A percentile compares a stretch with the other conserved stretches of the same genome.
phyloP scores from a whole-genome alignment of 2,113 vertebrate species.

The Embiotoca jacksoni region DNA sequence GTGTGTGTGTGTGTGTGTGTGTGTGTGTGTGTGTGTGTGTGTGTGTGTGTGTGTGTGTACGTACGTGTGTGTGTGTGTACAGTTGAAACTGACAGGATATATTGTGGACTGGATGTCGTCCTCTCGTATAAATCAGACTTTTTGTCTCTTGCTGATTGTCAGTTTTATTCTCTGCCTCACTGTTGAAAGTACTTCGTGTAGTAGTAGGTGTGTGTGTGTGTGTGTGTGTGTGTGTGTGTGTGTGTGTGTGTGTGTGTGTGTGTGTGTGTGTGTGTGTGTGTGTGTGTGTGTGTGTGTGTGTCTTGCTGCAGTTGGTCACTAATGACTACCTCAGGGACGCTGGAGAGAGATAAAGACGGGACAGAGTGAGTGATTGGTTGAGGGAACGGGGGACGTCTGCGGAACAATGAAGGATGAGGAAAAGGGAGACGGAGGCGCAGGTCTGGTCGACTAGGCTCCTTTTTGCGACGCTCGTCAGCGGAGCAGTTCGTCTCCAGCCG shows the following conservation, averaged over 20 bases:
- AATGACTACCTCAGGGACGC: slow-evolving; percentile 65
- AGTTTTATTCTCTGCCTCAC: slow-evolving; percentile 14
- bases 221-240: background rate
- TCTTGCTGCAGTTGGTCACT: slow-evolving; percentile 37
- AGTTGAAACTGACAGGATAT: too few relatives aligned
- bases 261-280: background rate
- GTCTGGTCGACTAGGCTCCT: background rate
- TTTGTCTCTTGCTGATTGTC: slow-evolving; percentile 6
- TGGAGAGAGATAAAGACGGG: slow-evolving; percentile 8
- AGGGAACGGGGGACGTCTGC: slow-evolving; percentile 4
- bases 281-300: background rate
- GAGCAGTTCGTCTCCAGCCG: slow-evolving; percentile 8
- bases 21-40: too few relatives aligned
- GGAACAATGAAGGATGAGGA: background rate
- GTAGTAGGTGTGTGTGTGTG: background rate
- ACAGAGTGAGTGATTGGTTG: background rate
- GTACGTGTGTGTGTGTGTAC: too few relatives aligned
- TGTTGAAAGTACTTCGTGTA: slow-evolving; percentile 9
- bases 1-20: too few relatives aligned
- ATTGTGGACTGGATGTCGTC: slow-evolving; percentile 26
- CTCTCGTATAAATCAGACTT: slow-evolving; percentile 1
- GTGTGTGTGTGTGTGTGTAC: too few relatives aligned
- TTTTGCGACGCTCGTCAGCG: background rate
- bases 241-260: background rate
- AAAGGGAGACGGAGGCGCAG: slow-evolving; percentile 23